Base-by-base conservation (phyloP, 2,113 vertebrate genomes). In the Nothoprocta perdicaria region DNA sequence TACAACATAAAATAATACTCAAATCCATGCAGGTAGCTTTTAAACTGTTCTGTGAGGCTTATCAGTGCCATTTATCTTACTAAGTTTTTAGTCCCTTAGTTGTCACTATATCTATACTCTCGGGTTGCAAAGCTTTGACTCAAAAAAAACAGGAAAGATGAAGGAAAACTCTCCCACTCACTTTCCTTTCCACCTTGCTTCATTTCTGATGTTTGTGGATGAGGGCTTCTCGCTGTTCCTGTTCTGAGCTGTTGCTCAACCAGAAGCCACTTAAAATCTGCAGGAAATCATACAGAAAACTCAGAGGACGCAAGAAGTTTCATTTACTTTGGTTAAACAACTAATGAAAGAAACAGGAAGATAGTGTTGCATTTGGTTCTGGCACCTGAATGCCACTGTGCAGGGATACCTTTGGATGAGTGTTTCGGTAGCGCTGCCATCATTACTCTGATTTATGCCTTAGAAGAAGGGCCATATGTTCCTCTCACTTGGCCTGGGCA, bases 361-460 rank as follows among this genome's bases (percentile, higher is more conserved):
- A n/a, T 6, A 45, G 3, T 2, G 46, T 3, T 58, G 38, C 17
- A 53, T 6, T 50, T 7, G 5, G 62, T 62, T 50, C 46, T 46
- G 13, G n/a, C 33, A 67, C 41, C 85, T 62, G 33, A 71, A 69
- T 69, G 48, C 10, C 69, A 26, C 73, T 92, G 79, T 43, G 31
- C 8, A 6, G 9, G 38, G 38, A 40, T 83, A 66, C 24, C 68
- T 92, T 73, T 43, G 5, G 4, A 90, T 91, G 7, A 72, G 35
- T 9, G 23, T 53, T 53, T n/a, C 60, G 58, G 23, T n/a, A 90
- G 48, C 12, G 9, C 90, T 53, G 23, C 22, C 90, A 57, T 62
- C 22, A 79, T 69, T 95, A 85, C 89, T 69, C 38, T 82, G 67
- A 82, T 92, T 88, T 80, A 14, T 66, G 63, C 26, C 38, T 79